phyloP scores from a whole-genome alignment of 2,113 vertebrate species.

The Oncorhynchus kisutch region DNA sequence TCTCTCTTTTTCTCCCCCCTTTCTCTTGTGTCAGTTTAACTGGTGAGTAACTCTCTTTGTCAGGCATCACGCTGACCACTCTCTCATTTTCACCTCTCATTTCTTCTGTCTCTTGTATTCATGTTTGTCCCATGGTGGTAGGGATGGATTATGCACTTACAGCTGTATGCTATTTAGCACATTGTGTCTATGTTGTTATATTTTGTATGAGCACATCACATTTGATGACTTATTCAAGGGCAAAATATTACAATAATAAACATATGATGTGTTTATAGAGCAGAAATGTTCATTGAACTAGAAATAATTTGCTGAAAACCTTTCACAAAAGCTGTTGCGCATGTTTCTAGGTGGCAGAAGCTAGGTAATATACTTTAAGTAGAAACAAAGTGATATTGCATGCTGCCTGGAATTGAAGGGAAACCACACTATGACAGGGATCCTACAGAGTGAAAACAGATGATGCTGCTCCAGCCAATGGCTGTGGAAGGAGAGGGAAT shows the following conservation, averaged over 20 bases:
- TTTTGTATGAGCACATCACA: neutral
- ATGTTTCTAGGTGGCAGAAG: too few relatives aligned
- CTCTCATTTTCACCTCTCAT: slow-evolving; percentile 68
- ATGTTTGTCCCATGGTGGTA: slow-evolving; percentile 65
- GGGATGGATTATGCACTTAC: slow-evolving; percentile 22
- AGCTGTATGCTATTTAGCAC: neutral
- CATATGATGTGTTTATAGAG: too few relatives aligned
- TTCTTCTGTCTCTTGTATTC: slow-evolving; percentile 62
- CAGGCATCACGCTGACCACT: slow-evolving; percentile 52
- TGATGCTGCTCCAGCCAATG: slow-evolving; percentile 50
- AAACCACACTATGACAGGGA: slow-evolving; percentile 39
- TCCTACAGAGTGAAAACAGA: slow-evolving; percentile 47
- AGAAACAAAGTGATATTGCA: slow-evolving; percentile 24
- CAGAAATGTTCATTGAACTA: too few relatives aligned
- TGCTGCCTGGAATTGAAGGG: slow-evolving; percentile 24
- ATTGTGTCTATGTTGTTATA: neutral
- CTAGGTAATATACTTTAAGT: neutral
- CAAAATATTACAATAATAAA: neutral
- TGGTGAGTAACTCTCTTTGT: slow-evolving; percentile 55
- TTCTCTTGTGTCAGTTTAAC: neutral
- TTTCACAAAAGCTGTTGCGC: neutral
- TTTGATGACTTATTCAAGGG: neutral
- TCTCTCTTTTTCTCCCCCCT: slow-evolving; percentile 58
- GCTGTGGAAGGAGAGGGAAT: slow-evolving; percentile 52
- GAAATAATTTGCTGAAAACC: neutral